A percentile compares a stretch with the other conserved stretches of the same genome.
Evolutionary conservation across 2,113 vertebrate species (phyloP).

Genomic region (Murina feae): DNA sequence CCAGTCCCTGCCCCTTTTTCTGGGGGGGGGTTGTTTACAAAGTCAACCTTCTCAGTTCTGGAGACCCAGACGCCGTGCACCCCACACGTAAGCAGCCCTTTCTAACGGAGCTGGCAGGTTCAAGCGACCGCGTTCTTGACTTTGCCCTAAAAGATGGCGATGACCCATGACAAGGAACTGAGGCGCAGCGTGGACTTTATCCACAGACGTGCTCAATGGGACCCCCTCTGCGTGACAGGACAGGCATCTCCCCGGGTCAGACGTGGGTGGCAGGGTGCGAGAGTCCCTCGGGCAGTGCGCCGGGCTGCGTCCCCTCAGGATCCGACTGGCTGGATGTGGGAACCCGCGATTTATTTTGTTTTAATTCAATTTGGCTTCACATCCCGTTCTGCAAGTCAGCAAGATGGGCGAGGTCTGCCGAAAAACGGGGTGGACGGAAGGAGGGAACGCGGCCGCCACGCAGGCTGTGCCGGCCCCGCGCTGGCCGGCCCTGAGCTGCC

Average conservation of each 20-base stretch:
- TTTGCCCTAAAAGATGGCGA: conserved; percentile 76
- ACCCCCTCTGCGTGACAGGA: conserved; percentile 75
- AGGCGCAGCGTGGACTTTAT: conserved; percentile 77
- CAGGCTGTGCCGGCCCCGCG: background rate
- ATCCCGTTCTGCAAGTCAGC: conserved; percentile 81
- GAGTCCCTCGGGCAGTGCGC: no score
- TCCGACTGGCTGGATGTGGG: conserved; percentile 74
- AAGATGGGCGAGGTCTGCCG: conserved; percentile 79
- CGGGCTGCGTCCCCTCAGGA: conserved; percentile 75
- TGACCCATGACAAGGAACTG: conserved; percentile 79
- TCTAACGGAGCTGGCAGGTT: conserved; percentile 80
- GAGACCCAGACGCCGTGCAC: conserved; percentile 75
- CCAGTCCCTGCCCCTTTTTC: conserved; percentile 58
- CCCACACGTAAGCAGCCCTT: conserved; percentile 78
- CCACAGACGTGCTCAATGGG: conserved; percentile 75
- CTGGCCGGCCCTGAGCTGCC: conserved; percentile 3
- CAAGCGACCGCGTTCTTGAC: conserved; percentile 80
- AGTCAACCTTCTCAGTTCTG: conserved; percentile 69
- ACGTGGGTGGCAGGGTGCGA: conserved; percentile 55
- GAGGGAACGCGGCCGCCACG: no score
- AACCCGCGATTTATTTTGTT: conserved; percentile 82
- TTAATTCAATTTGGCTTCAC: conserved; percentile 79
- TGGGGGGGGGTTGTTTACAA: conserved; percentile 75
- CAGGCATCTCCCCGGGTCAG: conserved; percentile 53
- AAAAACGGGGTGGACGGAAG: conserved; percentile 21